Evolutionary conservation across 2,888 invertebrate species (phyloP).

Genomic region (Mamestra brassicae): DNA sequence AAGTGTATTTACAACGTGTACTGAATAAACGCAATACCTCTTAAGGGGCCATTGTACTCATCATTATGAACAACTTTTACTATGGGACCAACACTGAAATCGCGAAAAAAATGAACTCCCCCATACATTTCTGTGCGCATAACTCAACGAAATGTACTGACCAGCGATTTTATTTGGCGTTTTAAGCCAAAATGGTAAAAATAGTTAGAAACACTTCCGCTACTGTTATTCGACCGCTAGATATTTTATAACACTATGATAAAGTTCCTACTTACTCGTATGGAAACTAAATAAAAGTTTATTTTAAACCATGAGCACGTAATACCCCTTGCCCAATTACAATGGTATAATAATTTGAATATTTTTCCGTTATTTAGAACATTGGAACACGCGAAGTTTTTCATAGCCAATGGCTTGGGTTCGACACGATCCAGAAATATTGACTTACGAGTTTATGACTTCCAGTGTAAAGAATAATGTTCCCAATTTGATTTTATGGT

Average conservation of each 20-base stretch:
- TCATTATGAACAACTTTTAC: too few species aligned
- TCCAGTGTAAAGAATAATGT: conserved; percentile 39
- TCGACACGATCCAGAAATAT: conserved; percentile 13
- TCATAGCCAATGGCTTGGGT: neutral
- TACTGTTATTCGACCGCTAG: too few species aligned
- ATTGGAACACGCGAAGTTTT: conserved; percentile 55
- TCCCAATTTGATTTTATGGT: conserved; percentile 48
- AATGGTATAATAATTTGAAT: conserved; percentile 55
- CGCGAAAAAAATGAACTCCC: too few species aligned
- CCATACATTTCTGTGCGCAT: too few species aligned
- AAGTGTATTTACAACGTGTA: too few species aligned
- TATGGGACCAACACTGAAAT: too few species aligned
- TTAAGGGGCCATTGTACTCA: too few species aligned
- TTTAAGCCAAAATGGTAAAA: too few species aligned
- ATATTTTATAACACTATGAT: too few species aligned
- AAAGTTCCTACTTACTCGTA: neutral
- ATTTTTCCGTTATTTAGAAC: conserved; percentile 52
- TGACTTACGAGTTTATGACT: conserved; percentile 33
- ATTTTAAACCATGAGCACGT: conserved; percentile 10
- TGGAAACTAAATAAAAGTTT: neutral
- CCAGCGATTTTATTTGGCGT: too few species aligned
- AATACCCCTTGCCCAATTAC: conserved; percentile 20
- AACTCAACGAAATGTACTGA: too few species aligned
- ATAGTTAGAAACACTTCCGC: neutral
- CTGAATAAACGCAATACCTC: too few species aligned